These are phyloP conservation scores for Argyresthia albistria DNA, from an alignment of 2,888 invertebrate species.

Conservation along the genomic window DNA sequence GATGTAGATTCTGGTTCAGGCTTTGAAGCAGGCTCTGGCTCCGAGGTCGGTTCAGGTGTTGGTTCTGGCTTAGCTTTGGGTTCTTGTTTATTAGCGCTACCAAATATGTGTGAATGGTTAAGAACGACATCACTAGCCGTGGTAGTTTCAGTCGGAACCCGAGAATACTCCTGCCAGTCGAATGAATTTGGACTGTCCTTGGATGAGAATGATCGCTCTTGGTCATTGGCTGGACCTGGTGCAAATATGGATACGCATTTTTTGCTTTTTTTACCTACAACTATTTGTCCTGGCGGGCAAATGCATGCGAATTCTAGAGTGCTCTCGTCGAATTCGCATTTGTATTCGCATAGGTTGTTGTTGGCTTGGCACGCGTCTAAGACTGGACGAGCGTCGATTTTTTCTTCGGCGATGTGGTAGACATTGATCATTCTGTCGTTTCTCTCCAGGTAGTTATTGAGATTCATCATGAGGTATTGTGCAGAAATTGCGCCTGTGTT, in stretches of 20 bases:
- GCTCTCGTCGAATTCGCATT: constrained; percentile 76
- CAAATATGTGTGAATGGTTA: constrained; percentile 44
- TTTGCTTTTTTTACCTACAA: constrained; percentile 47
- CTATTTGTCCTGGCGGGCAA: constrained; percentile 70
- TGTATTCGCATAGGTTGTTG: constrained; percentile 76
- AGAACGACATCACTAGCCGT: constrained; percentile 36
- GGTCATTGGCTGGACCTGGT: constrained; percentile 7
- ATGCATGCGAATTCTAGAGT: constrained; percentile 76
- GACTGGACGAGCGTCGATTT: constrained; percentile 48
- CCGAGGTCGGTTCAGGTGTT: not conserved
- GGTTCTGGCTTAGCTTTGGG: constrained; percentile 9
- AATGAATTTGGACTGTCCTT: constrained; percentile 21
- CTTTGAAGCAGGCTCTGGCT: not conserved
- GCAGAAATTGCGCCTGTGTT: constrained; percentile 54
- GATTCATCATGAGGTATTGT: constrained; percentile 51
- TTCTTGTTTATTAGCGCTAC: constrained; percentile 23
- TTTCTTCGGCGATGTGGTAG: constrained; percentile 64
- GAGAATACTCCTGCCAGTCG: not conserved
- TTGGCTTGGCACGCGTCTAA: constrained; percentile 77
- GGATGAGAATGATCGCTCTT: constrained; percentile 18
- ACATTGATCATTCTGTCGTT: constrained; percentile 68
- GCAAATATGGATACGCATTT: constrained; percentile 44
- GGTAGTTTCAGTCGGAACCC: constrained; percentile 31
- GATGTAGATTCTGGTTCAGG: constrained; percentile 7
- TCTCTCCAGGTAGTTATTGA: constrained; percentile 58